Evolutionary conservation across 2,888 invertebrate species (phyloP).

Genomic region (Phalera bucephala): DNA sequence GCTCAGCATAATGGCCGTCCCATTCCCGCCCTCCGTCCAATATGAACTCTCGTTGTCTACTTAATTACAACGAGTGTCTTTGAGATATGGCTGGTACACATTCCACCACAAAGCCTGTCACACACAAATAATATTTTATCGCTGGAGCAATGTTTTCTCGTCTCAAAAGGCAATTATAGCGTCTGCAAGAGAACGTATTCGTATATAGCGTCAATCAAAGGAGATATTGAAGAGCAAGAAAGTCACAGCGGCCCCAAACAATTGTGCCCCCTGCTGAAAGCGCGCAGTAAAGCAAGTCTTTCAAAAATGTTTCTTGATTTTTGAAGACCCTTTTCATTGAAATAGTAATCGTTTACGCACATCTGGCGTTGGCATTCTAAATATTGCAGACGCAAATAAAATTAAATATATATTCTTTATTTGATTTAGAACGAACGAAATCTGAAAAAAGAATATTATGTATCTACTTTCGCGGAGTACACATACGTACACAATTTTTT

Average conservation of each 20-base stretch:
- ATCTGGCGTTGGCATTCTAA: too few relatives aligned
- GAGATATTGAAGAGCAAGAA: conserved; percentile 21
- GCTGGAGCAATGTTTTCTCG: conserved; percentile 53
- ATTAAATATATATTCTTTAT: too few relatives aligned
- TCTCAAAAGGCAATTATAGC: conserved; percentile 56
- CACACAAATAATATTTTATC: conserved; percentile 75
- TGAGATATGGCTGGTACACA: conserved; percentile 69
- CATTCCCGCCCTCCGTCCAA: conserved; percentile 59
- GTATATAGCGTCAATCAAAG: conserved; percentile 35
- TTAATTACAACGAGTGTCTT: conserved; percentile 77
- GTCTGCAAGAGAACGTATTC: conserved; percentile 29
- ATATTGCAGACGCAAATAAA: too few relatives aligned
- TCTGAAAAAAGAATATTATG: too few relatives aligned
- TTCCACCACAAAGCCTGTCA: conserved; percentile 68
- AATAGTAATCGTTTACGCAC: too few relatives aligned
- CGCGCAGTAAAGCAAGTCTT: conserved; percentile 2
- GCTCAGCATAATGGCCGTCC: conserved; percentile 58
- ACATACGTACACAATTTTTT: too few relatives aligned
- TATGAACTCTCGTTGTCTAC: conserved; percentile 78
- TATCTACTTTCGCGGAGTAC: too few relatives aligned
- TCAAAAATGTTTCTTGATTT: too few relatives aligned
- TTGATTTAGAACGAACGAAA: too few relatives aligned
- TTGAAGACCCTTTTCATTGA: too few relatives aligned
- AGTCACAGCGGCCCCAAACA: conserved; percentile 1
- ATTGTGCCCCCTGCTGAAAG: conserved; percentile 6